Conservation (phyloP, 2,113 vertebrate species). For the Anser brachyrhynchus region DNA sequence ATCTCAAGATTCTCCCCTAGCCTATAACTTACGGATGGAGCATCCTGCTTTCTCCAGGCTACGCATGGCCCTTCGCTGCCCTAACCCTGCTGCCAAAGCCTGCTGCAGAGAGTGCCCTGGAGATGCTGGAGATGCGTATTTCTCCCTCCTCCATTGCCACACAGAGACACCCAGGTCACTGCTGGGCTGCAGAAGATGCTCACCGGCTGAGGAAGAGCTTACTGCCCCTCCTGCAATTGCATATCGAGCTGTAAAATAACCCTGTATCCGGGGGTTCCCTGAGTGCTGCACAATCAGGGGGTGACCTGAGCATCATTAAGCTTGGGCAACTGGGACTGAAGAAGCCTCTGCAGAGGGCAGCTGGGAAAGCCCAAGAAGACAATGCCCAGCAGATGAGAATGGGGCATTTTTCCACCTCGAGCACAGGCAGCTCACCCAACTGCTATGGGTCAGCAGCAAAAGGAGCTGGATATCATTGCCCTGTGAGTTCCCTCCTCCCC, state of each 20-base stretch:
- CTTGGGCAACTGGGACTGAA: fast-evolving
- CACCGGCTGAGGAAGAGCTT: background rate
- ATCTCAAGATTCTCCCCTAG: background rate
- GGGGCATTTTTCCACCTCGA: background rate
- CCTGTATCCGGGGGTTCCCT: background rate
- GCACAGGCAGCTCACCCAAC: fast-evolving
- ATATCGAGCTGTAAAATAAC: background rate
- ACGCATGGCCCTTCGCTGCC: fast-evolving
- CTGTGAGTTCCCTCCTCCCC: background rate
- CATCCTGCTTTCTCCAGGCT: background rate
- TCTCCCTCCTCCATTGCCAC: background rate
- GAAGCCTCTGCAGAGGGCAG: background rate
- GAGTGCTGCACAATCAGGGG: fast-evolving
- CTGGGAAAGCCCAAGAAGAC: background rate
- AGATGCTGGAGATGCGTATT: background rate
- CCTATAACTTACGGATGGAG: background rate
- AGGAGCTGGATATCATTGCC: background rate
- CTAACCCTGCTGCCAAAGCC: fast-evolving
- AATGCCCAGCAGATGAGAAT: fast-evolving
- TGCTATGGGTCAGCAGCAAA: background rate
- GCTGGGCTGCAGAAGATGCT: background rate
- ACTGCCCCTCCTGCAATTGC: background rate
- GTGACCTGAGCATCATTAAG: background rate
- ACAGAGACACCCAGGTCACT: background rate
- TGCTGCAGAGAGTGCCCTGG: background rate